Base-by-base conservation (phyloP, 2,888 invertebrate species). In the Coelinius sp. region DNA sequence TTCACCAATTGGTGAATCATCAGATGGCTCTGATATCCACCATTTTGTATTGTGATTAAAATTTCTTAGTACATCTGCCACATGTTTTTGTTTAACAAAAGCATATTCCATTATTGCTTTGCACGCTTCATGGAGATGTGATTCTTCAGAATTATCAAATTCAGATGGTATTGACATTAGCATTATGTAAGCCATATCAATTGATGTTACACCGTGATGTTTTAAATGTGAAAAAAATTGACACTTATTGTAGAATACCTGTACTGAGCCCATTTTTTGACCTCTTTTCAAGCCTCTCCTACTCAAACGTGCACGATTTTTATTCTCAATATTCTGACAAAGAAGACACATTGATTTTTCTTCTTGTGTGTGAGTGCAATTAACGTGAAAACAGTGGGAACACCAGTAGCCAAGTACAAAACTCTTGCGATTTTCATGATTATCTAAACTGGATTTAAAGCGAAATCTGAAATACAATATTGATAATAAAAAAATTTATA, bases 401-500 rank as follows among this genome's bases (percentile, higher is more conserved):
- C 86, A 87, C 86, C 86, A 87, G 66, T 83, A 84, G 12, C 87
- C 87, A 44, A 87, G 72, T 31, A 87, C 82, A 85, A 86, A 87
- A 73, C 85, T 84, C n/a, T 80, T 83, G 7, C 87, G 80, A 2
- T 78, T 68, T 4, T 71, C 76, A 52, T 87, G 87, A 7, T 85
- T 84, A 12, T 86, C 81, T 35, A 82, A 80, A 59, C 86, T 86
- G 65, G 76, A 81, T 72, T 71, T 46, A 70, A 85, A 84, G 35
- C 82, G 80, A 66, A 86, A 87, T 71, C 87, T 87, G 75, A 12
- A 78, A 82, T 7, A 72, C n/a, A n/a, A n/a, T n/a, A n/a, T n/a
- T 41, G n/a, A 41, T 2, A 10, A 38, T 38, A 8, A 8, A 38
- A 38, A 31, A 5, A 31, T 31, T 31, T 3, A 31, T 5, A 3